phyloP scores from a whole-genome alignment of 2,113 vertebrate species.

The Calidris pygmaea region DNA sequence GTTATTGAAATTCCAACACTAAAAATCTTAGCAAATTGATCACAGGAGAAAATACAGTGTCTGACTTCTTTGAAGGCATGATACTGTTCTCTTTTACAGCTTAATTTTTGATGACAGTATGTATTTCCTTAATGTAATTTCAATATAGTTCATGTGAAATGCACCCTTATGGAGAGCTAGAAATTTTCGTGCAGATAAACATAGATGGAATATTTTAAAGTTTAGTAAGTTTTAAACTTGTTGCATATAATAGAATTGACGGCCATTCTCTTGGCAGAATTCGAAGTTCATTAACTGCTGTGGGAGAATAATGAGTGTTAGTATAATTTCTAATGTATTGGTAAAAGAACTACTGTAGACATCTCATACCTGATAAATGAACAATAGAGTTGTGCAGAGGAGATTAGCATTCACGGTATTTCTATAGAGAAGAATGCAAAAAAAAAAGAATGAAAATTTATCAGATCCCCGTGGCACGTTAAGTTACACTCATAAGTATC shows the following conservation, averaged over 20 bases:
- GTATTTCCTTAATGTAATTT: neutral
- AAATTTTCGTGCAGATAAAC: neutral
- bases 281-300: neutral
- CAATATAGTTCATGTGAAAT: neutral
- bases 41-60: neutral
- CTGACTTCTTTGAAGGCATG: neutral
- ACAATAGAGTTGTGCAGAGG: neutral
- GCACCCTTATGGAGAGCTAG: neutral
- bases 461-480: neutral
- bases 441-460: neutral
- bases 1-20: neutral
- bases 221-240: neutral
- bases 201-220: neutral
- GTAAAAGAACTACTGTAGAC: neutral
- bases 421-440: neutral
- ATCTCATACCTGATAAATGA: neutral
- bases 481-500: neutral
- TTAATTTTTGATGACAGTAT: neutral
- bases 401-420: neutral
- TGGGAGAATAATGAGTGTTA: neutral
- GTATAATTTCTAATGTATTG: neutral
- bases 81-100: neutral
- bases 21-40: neutral
- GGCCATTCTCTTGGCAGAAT: neutral
- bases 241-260: neutral